Conservation (phyloP, 2,888 invertebrate species). For the Emmelina monodactyla region DNA sequence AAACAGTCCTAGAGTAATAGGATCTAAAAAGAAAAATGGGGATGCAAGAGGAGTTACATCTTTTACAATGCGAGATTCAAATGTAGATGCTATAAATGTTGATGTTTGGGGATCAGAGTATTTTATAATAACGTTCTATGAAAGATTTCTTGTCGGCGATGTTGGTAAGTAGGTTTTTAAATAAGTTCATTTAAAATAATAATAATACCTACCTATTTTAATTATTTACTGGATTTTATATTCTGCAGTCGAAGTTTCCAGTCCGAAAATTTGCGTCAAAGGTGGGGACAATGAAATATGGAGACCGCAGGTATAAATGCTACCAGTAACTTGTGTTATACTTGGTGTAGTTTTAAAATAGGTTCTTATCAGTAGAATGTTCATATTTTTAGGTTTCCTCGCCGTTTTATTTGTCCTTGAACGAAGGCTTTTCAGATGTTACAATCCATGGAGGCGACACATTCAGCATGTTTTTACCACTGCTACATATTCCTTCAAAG, state of each 20-base stretch:
- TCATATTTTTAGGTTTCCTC: slow-evolving; percentile 67
- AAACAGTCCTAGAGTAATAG: slow-evolving; percentile 62
- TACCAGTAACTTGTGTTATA: no score
- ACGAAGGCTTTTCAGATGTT: slow-evolving; percentile 71
- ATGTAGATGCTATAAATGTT: slow-evolving; percentile 75
- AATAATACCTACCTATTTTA: not conserved
- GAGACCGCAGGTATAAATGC: slow-evolving; percentile 64
- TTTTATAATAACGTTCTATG: slow-evolving; percentile 68
- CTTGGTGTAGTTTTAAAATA: no score
- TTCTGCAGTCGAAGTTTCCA: slow-evolving; percentile 71
- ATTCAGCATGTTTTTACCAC: slow-evolving; percentile 45
- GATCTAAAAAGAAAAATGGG: slow-evolving; percentile 54
- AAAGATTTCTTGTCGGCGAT: slow-evolving; percentile 73
- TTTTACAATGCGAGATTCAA: slow-evolving; percentile 78
- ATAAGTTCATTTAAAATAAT: not conserved
- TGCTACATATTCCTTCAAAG: slow-evolving; percentile 73
- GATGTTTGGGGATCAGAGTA: slow-evolving; percentile 78
- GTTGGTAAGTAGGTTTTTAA: slow-evolving; percentile 58
- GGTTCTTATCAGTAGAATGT: no score
- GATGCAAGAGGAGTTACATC: slow-evolving; percentile 75
- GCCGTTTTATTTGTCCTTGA: slow-evolving; percentile 70
- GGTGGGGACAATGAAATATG: slow-evolving; percentile 67
- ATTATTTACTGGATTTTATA: slow-evolving; percentile 2
- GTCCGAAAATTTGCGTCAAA: slow-evolving; percentile 69
- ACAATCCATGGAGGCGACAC: slow-evolving; percentile 64